Evolutionary conservation across 2,888 invertebrate genomes (phyloP).

Genomic region (Caenorhabditis sp.): DNA sequence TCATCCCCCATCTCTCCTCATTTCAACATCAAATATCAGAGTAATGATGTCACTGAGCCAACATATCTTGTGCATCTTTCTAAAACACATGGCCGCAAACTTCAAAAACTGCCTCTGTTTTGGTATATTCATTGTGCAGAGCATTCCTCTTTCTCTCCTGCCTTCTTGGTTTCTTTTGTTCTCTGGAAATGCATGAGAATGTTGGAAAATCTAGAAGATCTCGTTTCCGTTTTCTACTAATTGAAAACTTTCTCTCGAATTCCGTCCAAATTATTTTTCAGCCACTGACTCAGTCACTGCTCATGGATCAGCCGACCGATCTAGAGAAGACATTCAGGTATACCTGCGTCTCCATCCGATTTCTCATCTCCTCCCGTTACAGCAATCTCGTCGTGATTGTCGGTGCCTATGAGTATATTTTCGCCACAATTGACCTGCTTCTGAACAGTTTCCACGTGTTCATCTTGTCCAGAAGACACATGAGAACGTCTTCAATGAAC

Average conservation of each 20-base stretch:
- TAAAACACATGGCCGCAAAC: too few species aligned
- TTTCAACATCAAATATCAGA: background rate
- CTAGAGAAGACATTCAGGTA: slow-evolving; percentile 17
- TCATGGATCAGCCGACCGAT: slow-evolving; percentile 5
- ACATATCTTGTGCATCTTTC: too few species aligned
- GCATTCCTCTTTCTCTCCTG: background rate
- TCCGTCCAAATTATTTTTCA: background rate
- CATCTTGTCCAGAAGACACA: slow-evolving; percentile 35
- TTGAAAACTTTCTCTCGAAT: background rate
- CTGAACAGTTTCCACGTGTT: slow-evolving; percentile 42
- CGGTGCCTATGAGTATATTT: slow-evolving; percentile 41
- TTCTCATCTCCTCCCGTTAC: slow-evolving; percentile 5
- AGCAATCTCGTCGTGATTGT: slow-evolving; percentile 31
- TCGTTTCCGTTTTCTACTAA: background rate
- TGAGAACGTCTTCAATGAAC: slow-evolving; percentile 47
- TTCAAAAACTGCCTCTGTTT: too few species aligned
- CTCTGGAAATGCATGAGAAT: too few species aligned
- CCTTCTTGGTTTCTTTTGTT: background rate
- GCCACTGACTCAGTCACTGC: background rate
- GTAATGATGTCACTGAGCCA: background rate
- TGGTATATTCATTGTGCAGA: too few species aligned
- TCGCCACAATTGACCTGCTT: slow-evolving; percentile 15
- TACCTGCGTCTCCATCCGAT: too few species aligned
- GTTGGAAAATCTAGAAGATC: too few species aligned
- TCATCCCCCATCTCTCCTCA: background rate